Evolutionary conservation across 92 coral and sea anemone genomes (phyloP).

Genomic region (Epizoanthus ramosus): DNA sequence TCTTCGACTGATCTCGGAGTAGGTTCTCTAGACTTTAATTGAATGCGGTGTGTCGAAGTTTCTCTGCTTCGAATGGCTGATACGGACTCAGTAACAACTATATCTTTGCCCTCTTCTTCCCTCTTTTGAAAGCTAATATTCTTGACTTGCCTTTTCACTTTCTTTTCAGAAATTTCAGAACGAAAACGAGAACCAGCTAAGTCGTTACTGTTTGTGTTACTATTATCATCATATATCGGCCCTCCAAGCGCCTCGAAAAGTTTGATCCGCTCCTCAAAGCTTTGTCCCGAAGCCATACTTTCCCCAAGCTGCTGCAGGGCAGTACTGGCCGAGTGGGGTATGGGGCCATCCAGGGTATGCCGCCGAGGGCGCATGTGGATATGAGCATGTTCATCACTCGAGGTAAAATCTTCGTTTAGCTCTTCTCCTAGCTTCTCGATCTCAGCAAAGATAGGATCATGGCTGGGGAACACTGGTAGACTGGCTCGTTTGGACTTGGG

Average conservation of each 20-base stretch:
- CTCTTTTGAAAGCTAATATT: background rate
- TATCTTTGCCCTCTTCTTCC: background rate
- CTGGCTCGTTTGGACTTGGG: conserved; percentile 36
- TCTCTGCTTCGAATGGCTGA: background rate
- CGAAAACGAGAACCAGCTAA: background rate
- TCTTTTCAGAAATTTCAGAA: background rate
- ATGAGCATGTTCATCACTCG: background rate
- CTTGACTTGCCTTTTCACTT: background rate
- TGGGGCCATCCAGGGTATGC: conserved; percentile 33
- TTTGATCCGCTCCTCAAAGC: conserved; percentile 29
- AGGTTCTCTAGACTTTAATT: background rate
- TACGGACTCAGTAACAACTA: background rate
- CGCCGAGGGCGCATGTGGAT: background rate
- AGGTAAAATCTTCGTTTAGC: background rate
- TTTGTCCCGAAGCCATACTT: conserved; percentile 8
- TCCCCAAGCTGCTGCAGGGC: conserved; percentile 17
- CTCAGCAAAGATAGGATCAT: conserved; percentile 22
- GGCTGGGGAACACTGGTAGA: conserved; percentile 31
- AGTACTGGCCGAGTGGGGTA: background rate
- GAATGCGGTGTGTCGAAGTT: background rate
- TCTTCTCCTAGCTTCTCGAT: conserved; percentile 7
- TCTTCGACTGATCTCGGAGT: background rate
- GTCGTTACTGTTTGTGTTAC: background rate
- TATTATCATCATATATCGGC: background rate
- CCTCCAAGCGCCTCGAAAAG: conserved; percentile 20